Evolutionary conservation across 2,113 vertebrate species (phyloP), one percentile per base, ranked within the genome.

Genomic region (Epinephelus lanceolatus): DNA sequence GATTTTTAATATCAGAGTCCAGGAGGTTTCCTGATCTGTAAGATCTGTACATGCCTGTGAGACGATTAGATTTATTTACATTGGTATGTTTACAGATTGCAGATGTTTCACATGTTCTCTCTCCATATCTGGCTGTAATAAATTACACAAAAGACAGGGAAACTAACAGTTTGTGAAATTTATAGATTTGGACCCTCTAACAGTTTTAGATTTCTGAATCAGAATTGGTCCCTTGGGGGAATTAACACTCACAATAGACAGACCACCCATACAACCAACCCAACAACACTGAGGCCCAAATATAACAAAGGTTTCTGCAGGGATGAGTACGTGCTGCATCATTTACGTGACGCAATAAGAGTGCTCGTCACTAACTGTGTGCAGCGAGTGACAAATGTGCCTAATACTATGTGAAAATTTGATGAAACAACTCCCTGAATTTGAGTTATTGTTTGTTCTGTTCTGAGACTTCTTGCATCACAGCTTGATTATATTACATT

Each of bases 251-350:
- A 45, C 30, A 42, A n/a, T n/a, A 27, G 47, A 49, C 55, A 56
- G 69, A 69, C 82, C 86, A 78, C 70, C 69, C 59, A 60, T 30
- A 52, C 40, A 12, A 72, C 27, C 37, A 37, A 18, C 33, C 33
- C 33, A 63, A 13, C 73, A 65, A 51, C 15, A 51, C 15, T 1
- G 3, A 23, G 30, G 3, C 6, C 5, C 13, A 23, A 4, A 37
- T n/a, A 8, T 4, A 61, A 47, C 5, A 53, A 33, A 27, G 5
- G 15, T 51, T 42, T 62, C 45, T 76, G 23, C 7, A 59, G 59
- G 23, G 56, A 53, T 14, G 18, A 52, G 59, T 60, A 13, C n/a
- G 19, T 17, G 21, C 4, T n/a, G 30, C 25, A 23, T 52, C 42
- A 30, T 6, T 40, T 3, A 69, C 40, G 25, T 40, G 49, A 33